Conservation (phyloP, 2,888 invertebrate genomes). For the Smittia sp. region DNA sequence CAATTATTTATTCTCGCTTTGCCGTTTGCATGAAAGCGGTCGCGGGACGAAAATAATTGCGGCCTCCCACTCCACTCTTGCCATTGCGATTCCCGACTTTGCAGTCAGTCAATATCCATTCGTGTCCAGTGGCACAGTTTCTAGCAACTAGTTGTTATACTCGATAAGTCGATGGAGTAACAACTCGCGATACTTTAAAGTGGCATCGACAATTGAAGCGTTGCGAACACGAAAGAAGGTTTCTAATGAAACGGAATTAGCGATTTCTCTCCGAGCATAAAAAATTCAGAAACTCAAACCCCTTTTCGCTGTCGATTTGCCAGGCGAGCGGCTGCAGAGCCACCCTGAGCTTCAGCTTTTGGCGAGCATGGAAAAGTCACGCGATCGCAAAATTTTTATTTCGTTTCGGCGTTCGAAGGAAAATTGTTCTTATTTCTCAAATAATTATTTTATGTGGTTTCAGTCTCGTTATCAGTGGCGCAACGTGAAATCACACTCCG, state of each 20-base stretch:
- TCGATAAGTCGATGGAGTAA: too few species aligned
- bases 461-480: slow-evolving; percentile 27
- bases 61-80: background rate
- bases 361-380: slow-evolving; percentile 38
- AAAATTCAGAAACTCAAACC: slow-evolving; percentile 8
- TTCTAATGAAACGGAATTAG: background rate
- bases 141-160: background rate
- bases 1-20: slow-evolving; percentile 29
- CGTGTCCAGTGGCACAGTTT: slow-evolving; percentile 12
- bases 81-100: background rate
- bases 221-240: too few species aligned
- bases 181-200: background rate
- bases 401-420: background rate
- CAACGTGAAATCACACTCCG: background rate
- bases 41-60: background rate
- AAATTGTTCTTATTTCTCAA: slow-evolving; percentile 29
- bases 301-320: background rate
- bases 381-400: slow-evolving; percentile 39
- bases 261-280: background rate
- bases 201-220: background rate
- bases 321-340: background rate
- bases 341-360: slow-evolving; percentile 14
- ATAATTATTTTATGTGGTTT: slow-evolving; percentile 31
- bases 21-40: background rate
- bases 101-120: slow-evolving; percentile 21